Percentiles rank a stretch among this genome's conserved stretches.
phyloP scores from a whole-genome alignment of 2,797 vertebrate genomes.

The Micromesistius poutassou region DNA sequence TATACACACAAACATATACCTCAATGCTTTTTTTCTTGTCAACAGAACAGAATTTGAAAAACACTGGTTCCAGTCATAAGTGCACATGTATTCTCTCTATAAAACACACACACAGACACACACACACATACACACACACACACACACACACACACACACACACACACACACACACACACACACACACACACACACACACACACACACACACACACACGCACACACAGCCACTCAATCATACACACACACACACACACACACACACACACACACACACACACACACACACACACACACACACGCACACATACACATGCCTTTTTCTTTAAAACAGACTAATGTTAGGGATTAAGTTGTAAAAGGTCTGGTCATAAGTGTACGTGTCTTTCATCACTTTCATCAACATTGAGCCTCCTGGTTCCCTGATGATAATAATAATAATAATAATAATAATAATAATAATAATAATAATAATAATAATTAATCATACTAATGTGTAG shows the following conservation, averaged over 20 bases:
- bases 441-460: neutral
- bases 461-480: neutral
- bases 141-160: neutral
- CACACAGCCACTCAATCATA: neutral
- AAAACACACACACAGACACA: neutral
- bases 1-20: neutral
- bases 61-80: neutral
- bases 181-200: neutral
- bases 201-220: neutral
- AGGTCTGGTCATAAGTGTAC: neutral
- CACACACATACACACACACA: neutral
- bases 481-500: neutral
- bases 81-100: neutral
- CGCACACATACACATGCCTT: neutral
- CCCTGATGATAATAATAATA: neutral
- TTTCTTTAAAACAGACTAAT: neutral
- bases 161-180: neutral
- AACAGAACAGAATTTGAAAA: no score
- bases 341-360: neutral
- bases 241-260: conserved; percentile 12
- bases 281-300: conserved; percentile 8
- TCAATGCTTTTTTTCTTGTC: no score
- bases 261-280: conserved; percentile 1
- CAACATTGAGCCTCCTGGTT: neutral
- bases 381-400: neutral